Percentiles rank a stretch among this genome's conserved stretches.
Evolutionary conservation across 2,113 vertebrate species (phyloP).

Genomic region (Leuciscus idus): DNA sequence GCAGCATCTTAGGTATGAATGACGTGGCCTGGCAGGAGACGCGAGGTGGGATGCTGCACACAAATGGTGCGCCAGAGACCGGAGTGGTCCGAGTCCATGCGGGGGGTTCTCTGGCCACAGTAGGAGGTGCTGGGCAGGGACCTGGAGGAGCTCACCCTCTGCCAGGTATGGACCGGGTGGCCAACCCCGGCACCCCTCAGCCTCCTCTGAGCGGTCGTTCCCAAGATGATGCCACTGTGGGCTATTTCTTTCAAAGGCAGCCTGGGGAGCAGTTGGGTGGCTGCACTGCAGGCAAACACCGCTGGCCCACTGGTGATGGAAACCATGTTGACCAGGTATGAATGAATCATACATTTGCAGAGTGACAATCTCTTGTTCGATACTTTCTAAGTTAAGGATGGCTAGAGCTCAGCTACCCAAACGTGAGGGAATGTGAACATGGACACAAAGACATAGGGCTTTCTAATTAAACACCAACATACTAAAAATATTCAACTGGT

Average conservation of each 20-base stretch:
- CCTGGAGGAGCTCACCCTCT: conserved; percentile 68
- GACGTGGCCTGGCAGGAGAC: conserved; percentile 84
- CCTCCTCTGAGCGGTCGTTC: conserved; percentile 72
- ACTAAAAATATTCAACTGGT: too few relatives aligned
- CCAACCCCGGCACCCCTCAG: conserved; percentile 66
- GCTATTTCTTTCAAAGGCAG: conserved; percentile 79
- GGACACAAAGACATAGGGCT: neutral
- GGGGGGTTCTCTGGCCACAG: conserved; percentile 65
- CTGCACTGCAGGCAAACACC: conserved; percentile 71
- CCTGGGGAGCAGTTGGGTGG: conserved; percentile 73
- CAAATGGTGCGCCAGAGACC: conserved; percentile 72
- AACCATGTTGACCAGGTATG: conserved; percentile 66
- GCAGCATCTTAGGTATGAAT: conserved; percentile 82
- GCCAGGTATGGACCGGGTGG: conserved; percentile 69
- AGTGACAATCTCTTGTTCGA: too few relatives aligned
- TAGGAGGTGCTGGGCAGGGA: conserved; percentile 64
- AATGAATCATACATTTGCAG: neutral
- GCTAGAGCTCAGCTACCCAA: neutral
- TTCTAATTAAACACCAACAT: neutral
- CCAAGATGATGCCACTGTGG: conserved; percentile 73
- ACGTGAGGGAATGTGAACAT: neutral
- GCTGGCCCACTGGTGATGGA: conserved; percentile 74
- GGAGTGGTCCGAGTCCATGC: conserved; percentile 66
- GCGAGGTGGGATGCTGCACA: conserved; percentile 77
- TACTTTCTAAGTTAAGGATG: too few relatives aligned